phyloP scores from a whole-genome alignment of 2,888 invertebrate species.

The Ornithoptera priamus region DNA sequence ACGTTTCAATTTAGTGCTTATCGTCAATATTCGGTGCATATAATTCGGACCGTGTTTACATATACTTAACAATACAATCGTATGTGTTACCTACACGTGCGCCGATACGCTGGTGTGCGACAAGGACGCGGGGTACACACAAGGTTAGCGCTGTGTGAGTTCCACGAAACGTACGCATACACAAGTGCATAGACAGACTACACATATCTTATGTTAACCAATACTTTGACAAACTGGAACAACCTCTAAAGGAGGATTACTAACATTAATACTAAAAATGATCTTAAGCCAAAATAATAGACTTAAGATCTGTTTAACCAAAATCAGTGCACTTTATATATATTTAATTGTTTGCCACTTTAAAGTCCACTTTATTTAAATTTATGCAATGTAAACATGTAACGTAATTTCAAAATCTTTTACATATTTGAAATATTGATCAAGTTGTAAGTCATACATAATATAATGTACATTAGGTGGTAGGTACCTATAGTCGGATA shows the following conservation, averaged over 20 bases:
- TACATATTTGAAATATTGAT: no score
- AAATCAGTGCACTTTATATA: no score
- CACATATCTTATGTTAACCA: constrained; percentile 5
- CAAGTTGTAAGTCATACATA: no score
- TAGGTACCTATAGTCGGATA: no score
- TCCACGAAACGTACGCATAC: not conserved
- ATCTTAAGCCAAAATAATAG: no score
- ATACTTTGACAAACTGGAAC: not conserved
- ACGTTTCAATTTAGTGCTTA: constrained; percentile 31
- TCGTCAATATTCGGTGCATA: constrained; percentile 44
- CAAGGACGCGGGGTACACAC: constrained; percentile 34
- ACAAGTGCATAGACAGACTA: not conserved
- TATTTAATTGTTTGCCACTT: no score
- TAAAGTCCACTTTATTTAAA: no score
- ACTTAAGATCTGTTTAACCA: no score
- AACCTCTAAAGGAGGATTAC: not conserved
- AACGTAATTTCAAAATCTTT: no score
- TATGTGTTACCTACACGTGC: constrained; percentile 35
- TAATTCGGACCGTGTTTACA: constrained; percentile 59
- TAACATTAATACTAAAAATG: no score
- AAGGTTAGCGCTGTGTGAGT: constrained; percentile 9
- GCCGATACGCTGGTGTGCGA: constrained; percentile 31
- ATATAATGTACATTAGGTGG: no score
- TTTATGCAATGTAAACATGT: no score
- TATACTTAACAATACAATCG: constrained; percentile 62